These are phyloP conservation scores for Xiphophorus birchmanni DNA, from an alignment of 2,797 vertebrate genomes.

Conservation along the genomic window DNA sequence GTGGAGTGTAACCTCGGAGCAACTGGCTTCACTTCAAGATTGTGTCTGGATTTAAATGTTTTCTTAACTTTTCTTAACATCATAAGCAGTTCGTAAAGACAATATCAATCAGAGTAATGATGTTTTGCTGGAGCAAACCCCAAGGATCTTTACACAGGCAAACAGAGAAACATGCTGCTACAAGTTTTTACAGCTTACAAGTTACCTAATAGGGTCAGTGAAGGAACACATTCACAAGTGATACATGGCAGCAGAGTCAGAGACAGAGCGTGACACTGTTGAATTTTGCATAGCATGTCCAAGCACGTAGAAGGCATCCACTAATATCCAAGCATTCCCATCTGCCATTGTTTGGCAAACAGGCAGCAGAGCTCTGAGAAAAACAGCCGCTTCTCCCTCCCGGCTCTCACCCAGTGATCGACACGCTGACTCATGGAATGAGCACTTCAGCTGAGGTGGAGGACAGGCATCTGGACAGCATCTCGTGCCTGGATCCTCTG, in stretches of 20 bases:
- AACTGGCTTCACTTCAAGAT: slow-evolving; percentile 30
- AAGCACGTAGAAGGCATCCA: slow-evolving; percentile 54
- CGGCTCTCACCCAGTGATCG: slow-evolving; percentile 21
- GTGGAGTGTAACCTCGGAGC: slow-evolving; percentile 41
- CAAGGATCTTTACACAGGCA: slow-evolving; percentile 28
- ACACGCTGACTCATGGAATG: slow-evolving; percentile 64
- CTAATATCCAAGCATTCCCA: slow-evolving; percentile 68
- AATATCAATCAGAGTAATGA: slow-evolving; percentile 35
- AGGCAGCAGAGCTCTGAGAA: slow-evolving; percentile 28
- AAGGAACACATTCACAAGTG: slow-evolving; percentile 26
- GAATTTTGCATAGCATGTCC: slow-evolving; percentile 66
- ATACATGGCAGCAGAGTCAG: slow-evolving; percentile 43
- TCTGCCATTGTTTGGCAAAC: slow-evolving; percentile 64
- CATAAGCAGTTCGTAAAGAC: slow-evolving; percentile 32
- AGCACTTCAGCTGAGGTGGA: slow-evolving; percentile 45
- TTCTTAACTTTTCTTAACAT: slow-evolving; percentile 30
- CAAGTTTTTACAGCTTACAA: slow-evolving; percentile 33
- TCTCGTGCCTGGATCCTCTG: slow-evolving; percentile 64
- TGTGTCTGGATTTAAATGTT: slow-evolving; percentile 28
- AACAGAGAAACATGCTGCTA: slow-evolving; percentile 38
- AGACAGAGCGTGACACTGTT: slow-evolving; percentile 53
- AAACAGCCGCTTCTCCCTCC: not conserved
- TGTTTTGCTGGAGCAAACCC: slow-evolving; percentile 34
- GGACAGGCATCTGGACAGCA: slow-evolving; percentile 68
- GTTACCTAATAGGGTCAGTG: slow-evolving; percentile 38